Percentiles rank a stretch among this genome's conserved stretches.
Evolutionary conservation across 2,113 vertebrate genomes (phyloP).

Genomic region (Crotalus horridus): DNA sequence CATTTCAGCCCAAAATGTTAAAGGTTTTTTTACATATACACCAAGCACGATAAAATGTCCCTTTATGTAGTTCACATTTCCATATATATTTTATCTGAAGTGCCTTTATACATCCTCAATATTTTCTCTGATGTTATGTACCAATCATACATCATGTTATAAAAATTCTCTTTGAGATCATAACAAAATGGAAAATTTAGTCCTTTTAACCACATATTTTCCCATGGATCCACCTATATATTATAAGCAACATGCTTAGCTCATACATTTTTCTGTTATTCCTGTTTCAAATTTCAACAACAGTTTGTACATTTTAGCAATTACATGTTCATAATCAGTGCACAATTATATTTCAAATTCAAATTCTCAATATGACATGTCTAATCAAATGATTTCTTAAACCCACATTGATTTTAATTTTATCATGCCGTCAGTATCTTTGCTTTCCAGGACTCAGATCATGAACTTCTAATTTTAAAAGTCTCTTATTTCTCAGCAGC

Average conservation of each 20-base stretch:
- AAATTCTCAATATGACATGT: not conserved
- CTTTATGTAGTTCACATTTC: not conserved
- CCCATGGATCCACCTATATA: not conserved
- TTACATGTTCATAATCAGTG: not conserved
- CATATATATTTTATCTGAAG: not conserved
- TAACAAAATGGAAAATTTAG: not conserved
- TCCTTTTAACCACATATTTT: not conserved
- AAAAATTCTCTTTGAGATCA: not conserved
- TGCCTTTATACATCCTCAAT: not conserved
- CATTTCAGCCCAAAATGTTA: not conserved
- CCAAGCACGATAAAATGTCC: not conserved
- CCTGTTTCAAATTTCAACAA: not conserved
- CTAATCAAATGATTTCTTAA: not conserved
- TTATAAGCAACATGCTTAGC: not conserved
- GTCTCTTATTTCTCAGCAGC: not conserved
- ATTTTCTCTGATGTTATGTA: not conserved
- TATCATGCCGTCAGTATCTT: not conserved
- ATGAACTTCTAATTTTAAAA: not conserved
- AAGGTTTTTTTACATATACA: not conserved
- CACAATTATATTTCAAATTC: not conserved
- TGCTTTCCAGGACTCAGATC: not conserved
- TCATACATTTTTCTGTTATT: not conserved
- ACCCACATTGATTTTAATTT: not conserved
- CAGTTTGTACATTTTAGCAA: not conserved
- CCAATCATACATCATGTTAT: not conserved